Evolutionary conservation across 2,888 invertebrate species (phyloP).

Genomic region (Sarcophaga caerulescens): DNA sequence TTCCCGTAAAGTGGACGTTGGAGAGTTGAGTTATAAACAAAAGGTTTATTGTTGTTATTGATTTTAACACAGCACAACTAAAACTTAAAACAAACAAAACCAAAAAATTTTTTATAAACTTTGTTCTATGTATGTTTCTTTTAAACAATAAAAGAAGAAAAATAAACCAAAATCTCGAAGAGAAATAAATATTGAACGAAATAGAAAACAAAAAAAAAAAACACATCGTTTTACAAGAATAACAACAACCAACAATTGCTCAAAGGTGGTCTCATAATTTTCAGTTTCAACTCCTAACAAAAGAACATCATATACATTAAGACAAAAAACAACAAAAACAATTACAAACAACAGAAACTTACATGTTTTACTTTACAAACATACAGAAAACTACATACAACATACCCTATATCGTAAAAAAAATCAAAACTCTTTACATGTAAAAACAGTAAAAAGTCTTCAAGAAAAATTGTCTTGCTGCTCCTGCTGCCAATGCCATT

Average conservation of each 20-base stretch:
- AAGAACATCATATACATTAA: conserved; percentile 26
- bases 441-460: conserved; percentile 51
- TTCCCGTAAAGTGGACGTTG: background rate
- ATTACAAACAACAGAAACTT: conserved; percentile 56
- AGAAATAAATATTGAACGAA: conserved; percentile 24
- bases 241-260: conserved; percentile 70
- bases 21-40: conserved; percentile 43
- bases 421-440: conserved; percentile 26
- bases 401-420: conserved; percentile 18
- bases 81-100: conserved; percentile 35
- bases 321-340: conserved; percentile 32
- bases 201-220: conserved; percentile 39
- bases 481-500: conserved; percentile 46
- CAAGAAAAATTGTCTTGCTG: conserved; percentile 48
- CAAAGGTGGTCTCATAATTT: conserved; percentile 77
- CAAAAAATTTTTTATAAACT: conserved; percentile 16
- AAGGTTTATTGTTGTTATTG: conserved; percentile 70
- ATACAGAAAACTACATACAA: background rate
- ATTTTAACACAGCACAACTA: conserved; percentile 62
- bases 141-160: conserved; percentile 43
- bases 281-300: conserved; percentile 66
- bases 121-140: conserved; percentile 5
- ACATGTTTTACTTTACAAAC: conserved; percentile 41
- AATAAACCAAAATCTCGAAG: conserved; percentile 16
- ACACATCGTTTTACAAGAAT: conserved; percentile 66